Evolutionary conservation across 2,888 invertebrate species (phyloP), one percentile per base, ranked within the genome.

Genomic region (Tenthredo scrophulariae): DNA sequence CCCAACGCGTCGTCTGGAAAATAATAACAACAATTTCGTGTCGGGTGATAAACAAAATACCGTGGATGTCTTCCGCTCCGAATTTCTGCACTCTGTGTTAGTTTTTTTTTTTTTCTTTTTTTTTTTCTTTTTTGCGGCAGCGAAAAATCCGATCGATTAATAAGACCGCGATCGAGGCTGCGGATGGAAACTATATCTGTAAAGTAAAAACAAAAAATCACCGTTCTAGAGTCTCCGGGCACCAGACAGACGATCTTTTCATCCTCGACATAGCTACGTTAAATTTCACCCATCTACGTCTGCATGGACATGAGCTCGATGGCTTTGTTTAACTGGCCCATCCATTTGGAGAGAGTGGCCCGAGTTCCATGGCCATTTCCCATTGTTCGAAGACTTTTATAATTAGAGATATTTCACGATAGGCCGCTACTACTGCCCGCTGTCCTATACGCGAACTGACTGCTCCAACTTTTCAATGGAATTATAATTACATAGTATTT

Each of bases 371-470:
- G 22, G 58, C 62, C 79, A 80, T 80, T 87, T 87, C 79, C 89
- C 89, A 91, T 91, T 91, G 91, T 91, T 90, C 89, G 88, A 90
- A 89, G 90, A 90, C 89, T 91, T 91, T 91, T 90, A 91, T 91
- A 91, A 91, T 91, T 91, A 88, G 88, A 83, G 83, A 83, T 83
- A 67, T 83, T 83, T 83, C 67, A 67, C 86, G 87, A 88, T 77
- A 43, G 67, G 18, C 77, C 2, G 29, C 54, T 15, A 13, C 77
- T 33, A 37, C 43, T 46, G 10, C 43, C 50, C 29, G 10, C 77
- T 50, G 18, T 15, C 77, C n/a, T n/a, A 43, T 67, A 26, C 67
- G 29, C 50, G 50, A 50, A 50, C 50, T 50, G 29, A 18, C 67
- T 18, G 67, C 50, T 50, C 77, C 29, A 80, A 62, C 37, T 80